Conservation (phyloP, 2,888 invertebrate species). For the Falcaria lacertinaria region DNA sequence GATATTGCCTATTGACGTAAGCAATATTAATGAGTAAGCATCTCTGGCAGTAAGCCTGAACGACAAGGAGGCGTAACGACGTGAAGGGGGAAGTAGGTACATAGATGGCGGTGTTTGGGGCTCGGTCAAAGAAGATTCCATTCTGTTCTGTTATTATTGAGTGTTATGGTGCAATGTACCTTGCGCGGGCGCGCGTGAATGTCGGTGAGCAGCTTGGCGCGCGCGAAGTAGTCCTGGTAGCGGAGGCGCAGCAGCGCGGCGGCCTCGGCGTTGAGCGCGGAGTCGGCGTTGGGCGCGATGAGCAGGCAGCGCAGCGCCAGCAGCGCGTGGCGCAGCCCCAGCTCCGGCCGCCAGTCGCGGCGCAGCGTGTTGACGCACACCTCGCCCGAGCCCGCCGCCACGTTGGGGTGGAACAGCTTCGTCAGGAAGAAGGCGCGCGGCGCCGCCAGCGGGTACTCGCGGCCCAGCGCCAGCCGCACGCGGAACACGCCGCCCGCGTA, state of each 20-base stretch:
- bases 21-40: too few relatives aligned
- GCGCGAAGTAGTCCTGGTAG: conserved; percentile 92
- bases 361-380: conserved; percentile 98
- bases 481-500: conserved; percentile 93
- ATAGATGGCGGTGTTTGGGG: too few relatives aligned
- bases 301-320: conserved; percentile 95
- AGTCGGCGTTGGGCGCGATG: conserved; percentile 98
- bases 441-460: conserved; percentile 94
- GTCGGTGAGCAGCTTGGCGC: conserved; percentile 67
- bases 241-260: conserved; percentile 95
- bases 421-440: conserved; percentile 96
- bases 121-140: too few relatives aligned
- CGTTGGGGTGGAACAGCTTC: conserved; percentile 98
- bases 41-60: too few relatives aligned
- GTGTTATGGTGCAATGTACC: too few relatives aligned
- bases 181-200: conserved; percentile 57
- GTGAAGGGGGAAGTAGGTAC: too few relatives aligned
- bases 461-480: conserved; percentile 92
- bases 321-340: conserved; percentile 96
- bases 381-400: conserved; percentile 91
- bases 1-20: too few relatives aligned
- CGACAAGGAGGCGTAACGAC: too few relatives aligned
- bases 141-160: too few relatives aligned
- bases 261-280: conserved; percentile 97
- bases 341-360: conserved; percentile 97